Percentiles rank a stretch among this genome's conserved stretches.
Evolutionary conservation across 2,888 invertebrate genomes (phyloP).

Genomic region (Mylabris sibirica): DNA sequence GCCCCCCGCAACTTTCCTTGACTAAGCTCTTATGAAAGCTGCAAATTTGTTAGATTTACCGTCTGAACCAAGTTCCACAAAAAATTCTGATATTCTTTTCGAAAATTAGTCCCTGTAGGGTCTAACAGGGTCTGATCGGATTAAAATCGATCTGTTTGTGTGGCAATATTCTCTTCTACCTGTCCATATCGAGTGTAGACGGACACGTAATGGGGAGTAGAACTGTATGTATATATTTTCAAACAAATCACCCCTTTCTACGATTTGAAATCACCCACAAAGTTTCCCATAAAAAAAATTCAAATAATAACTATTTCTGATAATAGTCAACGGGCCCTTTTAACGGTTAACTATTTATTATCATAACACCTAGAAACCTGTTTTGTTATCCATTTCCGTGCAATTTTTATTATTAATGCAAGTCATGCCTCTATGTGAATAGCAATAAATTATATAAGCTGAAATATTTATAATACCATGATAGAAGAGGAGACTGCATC

Average conservation of each 20-base stretch:
- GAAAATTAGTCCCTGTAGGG: too few species aligned
- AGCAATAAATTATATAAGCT: conserved; percentile 42
- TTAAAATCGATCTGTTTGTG: neutral
- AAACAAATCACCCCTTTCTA: neutral
- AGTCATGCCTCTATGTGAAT: conserved; percentile 45
- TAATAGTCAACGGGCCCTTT: conserved; percentile 6
- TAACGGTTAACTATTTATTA: conserved; percentile 27
- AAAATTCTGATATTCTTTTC: too few species aligned
- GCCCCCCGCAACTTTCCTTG: too few species aligned
- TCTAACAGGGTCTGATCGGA: too few species aligned
- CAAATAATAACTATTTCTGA: neutral
- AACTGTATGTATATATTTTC: too few species aligned
- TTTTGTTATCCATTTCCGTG: conserved; percentile 43
- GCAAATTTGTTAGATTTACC: too few species aligned
- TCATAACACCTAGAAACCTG: conserved; percentile 42
- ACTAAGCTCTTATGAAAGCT: too few species aligned
- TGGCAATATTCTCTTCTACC: neutral
- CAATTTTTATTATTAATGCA: conserved; percentile 38
- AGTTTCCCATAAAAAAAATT: neutral
- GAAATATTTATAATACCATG: conserved; percentile 32
- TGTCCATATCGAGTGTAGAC: neutral
- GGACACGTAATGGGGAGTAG: neutral
- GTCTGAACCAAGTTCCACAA: too few species aligned
- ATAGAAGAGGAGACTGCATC: conserved; percentile 44
- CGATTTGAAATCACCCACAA: neutral